Evolutionary conservation across 2,113 vertebrate species (phyloP), one percentile per base, ranked within the genome.

Genomic region (Sander lucioperca): DNA sequence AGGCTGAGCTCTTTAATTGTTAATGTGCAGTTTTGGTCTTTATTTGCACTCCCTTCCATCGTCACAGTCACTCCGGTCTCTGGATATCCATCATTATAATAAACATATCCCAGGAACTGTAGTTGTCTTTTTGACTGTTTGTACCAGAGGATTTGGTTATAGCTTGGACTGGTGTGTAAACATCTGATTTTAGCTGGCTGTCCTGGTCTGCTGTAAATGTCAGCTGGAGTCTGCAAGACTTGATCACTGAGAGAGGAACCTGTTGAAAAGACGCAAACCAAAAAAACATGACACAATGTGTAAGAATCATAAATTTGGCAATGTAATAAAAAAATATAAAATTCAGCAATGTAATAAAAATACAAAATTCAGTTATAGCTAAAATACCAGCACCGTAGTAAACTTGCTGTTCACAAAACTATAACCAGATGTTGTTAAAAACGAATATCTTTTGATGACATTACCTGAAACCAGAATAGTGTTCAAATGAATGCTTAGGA

Each of bases 101-200:
- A n/a, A n/a, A 58, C 2, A 23, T 77, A 48, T 58, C 74, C 74
- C 14, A 77, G 43, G 2, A 58, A 7, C 53, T 67, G 74, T 0
- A 77, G 53, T 12, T 67, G 13, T 30, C 19, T 1, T 2, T 67
- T 7, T 12, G 12, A 1, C 2, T 58, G 36, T 3, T 88, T 88
- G 87, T 90, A 94, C 92, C 92, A 93, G 21, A 74, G 61, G 7
- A 92, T 88, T 39, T 0, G 5, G 5, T 92, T 0, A 18, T 89
- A 89, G 78, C 0, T 50, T 0, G 64, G 0, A 39, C 81, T 77
- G 0, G 6, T 82, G 66, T 94, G 92, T 18, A 23, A 83, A 57
- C 92, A 93, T 5, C 1, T 51, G 12, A 94, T 77, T 30, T 8
- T 6, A 13, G 82, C 79, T 1, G 6, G 21, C 73, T 73, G 0